phyloP scores from a whole-genome alignment of 1,140 invertebrate genomes.

The Akabosia matsudoensis region DNA sequence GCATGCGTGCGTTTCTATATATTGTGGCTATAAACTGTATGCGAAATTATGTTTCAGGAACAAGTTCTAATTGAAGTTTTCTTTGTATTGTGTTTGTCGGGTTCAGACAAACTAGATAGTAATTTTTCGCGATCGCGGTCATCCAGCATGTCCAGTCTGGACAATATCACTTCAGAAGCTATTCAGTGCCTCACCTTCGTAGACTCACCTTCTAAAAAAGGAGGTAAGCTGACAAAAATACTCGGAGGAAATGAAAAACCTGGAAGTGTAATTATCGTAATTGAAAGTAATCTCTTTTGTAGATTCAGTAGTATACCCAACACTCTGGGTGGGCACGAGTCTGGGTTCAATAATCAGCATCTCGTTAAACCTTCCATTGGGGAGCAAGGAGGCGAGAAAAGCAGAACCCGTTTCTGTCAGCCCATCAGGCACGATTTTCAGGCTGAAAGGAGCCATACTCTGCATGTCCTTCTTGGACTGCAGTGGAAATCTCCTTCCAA shows the following conservation, averaged over 20 bases:
- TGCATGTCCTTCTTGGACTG: slow-evolving; percentile 93
- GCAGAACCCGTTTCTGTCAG: slow-evolving; percentile 85
- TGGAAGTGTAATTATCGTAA: slow-evolving; percentile 25
- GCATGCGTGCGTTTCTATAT: neutral
- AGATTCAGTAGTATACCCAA: slow-evolving; percentile 77
- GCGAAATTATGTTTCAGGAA: neutral
- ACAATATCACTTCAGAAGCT: slow-evolving; percentile 92
- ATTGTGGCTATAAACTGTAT: neutral
- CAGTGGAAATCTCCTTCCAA: slow-evolving; percentile 79
- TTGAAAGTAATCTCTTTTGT: slow-evolving; percentile 46
- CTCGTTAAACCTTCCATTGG: slow-evolving; percentile 77
- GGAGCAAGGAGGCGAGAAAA: slow-evolving; percentile 66
- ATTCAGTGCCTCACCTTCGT: slow-evolving; percentile 93
- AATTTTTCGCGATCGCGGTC: slow-evolving; percentile 92
- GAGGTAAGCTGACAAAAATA: too few species aligned
- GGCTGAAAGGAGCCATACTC: slow-evolving; percentile 83
- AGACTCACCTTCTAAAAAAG: slow-evolving; percentile 91
- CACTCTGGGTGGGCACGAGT: slow-evolving; percentile 93
- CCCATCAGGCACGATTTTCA: slow-evolving; percentile 86
- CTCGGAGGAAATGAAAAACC: slow-evolving; percentile 21
- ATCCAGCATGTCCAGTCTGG: slow-evolving; percentile 94
- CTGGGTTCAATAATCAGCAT: slow-evolving; percentile 90
- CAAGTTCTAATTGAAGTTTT: neutral
- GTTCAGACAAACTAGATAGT: slow-evolving; percentile 88
- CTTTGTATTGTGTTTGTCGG: neutral